Evolutionary conservation across 1,140 invertebrate genomes (phyloP).

Genomic region (Drosophila elegans): DNA sequence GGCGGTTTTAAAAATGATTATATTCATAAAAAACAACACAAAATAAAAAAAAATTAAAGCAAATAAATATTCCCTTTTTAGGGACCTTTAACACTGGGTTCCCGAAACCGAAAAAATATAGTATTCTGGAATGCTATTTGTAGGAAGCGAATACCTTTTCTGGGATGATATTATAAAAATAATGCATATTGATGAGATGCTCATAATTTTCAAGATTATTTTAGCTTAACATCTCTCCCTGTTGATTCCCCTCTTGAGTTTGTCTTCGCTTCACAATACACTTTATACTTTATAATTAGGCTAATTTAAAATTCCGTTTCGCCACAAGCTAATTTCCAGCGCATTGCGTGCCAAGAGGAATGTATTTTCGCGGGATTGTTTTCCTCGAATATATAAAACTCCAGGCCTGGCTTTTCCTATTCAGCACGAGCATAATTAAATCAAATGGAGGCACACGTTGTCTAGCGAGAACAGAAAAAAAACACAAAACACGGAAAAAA

Average conservation of each 20-base stretch:
- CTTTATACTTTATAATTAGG: constrained; percentile 10
- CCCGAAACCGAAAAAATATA: too few relatives aligned
- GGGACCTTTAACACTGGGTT: too few relatives aligned
- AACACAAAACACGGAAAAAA: constrained; percentile 10
- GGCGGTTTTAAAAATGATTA: too few relatives aligned
- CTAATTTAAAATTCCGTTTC: constrained; percentile 26
- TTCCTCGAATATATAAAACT: constrained; percentile 8
- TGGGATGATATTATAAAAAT: not conserved
- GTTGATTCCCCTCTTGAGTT: not conserved
- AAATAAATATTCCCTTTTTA: too few relatives aligned
- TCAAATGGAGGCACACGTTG: constrained; percentile 27
- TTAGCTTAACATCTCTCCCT: not conserved
- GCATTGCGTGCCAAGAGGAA: constrained; percentile 31
- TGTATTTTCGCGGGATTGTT: constrained; percentile 23
- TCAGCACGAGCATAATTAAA: constrained; percentile 52
- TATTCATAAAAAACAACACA: too few relatives aligned
- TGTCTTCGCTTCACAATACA: not conserved
- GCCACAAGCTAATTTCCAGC: constrained; percentile 12
- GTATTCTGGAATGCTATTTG: too few relatives aligned
- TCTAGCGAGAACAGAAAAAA: constrained; percentile 8
- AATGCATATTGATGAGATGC: not conserved
- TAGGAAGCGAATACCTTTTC: not conserved
- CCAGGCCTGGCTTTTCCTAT: too few relatives aligned
- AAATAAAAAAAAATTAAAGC: too few relatives aligned
- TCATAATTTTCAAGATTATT: not conserved